These are phyloP conservation scores for Calyptomena viridis DNA, from an alignment of 2,113 vertebrate genomes.

Conservation along the genomic window DNA sequence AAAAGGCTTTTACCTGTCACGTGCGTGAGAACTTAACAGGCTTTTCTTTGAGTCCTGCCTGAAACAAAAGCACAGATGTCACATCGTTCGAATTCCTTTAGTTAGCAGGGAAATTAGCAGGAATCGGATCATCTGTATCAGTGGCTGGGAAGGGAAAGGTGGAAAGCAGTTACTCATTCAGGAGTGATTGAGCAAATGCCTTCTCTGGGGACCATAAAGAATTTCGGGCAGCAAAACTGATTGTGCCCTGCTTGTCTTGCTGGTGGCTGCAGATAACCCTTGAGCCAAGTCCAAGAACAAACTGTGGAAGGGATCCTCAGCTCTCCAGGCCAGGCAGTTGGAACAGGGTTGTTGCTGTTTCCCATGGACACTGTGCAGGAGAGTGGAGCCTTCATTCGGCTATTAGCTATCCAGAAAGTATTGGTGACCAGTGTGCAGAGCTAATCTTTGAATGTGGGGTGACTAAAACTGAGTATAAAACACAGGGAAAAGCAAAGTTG, in stretches of 20 bases:
- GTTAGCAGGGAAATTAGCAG: neutral
- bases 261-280: accelerated
- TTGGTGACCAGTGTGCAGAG: neutral
- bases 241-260: accelerated
- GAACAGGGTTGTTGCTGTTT: neutral
- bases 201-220: neutral
- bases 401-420: neutral
- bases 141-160: neutral
- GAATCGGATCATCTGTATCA: neutral
- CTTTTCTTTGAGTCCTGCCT: neutral
- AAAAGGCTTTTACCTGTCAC: conserved; percentile 28
- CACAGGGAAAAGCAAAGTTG: neutral
- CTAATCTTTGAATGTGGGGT: neutral
- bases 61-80: conserved; percentile 13
- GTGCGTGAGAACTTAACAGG: neutral
- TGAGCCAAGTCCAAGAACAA: neutral
- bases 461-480: neutral
- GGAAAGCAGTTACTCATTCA: neutral
- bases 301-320: neutral
- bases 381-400: neutral
- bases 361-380: neutral
- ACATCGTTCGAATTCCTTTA: neutral
- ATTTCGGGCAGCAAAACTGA: neutral
- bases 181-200: neutral
- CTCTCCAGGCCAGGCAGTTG: neutral